phyloP scores from a whole-genome alignment of 1,140 invertebrate species.

The Platorchestia sp. region DNA sequence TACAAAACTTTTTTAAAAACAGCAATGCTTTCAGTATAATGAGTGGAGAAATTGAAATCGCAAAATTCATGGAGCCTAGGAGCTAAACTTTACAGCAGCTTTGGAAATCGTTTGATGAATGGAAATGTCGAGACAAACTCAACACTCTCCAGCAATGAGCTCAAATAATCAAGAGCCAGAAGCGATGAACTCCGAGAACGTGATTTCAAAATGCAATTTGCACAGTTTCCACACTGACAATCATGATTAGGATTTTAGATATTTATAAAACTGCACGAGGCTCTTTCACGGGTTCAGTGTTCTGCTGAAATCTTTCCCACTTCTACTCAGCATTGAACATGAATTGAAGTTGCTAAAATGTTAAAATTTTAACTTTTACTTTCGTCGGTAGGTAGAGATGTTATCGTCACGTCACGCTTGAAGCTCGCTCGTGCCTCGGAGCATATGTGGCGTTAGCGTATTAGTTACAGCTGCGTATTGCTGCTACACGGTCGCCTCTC shows the following conservation, averaged over 20 bases:
- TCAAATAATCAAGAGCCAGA: neutral
- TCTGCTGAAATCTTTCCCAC: neutral
- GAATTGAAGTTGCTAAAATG: neutral
- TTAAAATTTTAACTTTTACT: neutral
- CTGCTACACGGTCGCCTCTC: neutral
- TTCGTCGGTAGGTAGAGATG: slow-evolving; percentile 6
- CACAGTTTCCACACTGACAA: neutral
- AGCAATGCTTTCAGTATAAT: neutral
- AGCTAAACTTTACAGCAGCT: neutral
- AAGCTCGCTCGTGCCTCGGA: neutral
- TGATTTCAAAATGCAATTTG: neutral
- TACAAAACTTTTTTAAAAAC: neutral
- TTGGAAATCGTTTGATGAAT: neutral
- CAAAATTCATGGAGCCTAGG: neutral
- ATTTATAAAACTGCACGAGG: neutral
- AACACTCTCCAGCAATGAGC: neutral
- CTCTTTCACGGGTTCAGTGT: neutral
- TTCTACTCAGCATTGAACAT: neutral
- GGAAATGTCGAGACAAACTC: neutral
- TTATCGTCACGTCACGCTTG: neutral
- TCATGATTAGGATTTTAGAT: neutral
- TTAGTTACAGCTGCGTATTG: neutral
- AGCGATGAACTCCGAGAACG: neutral
- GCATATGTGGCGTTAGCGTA: neutral
- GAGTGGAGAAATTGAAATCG: neutral